Evolutionary conservation across 1,140 invertebrate genomes (phyloP), one percentile per base, ranked within the genome.

Genomic region (Portunus trituberculatus): DNA sequence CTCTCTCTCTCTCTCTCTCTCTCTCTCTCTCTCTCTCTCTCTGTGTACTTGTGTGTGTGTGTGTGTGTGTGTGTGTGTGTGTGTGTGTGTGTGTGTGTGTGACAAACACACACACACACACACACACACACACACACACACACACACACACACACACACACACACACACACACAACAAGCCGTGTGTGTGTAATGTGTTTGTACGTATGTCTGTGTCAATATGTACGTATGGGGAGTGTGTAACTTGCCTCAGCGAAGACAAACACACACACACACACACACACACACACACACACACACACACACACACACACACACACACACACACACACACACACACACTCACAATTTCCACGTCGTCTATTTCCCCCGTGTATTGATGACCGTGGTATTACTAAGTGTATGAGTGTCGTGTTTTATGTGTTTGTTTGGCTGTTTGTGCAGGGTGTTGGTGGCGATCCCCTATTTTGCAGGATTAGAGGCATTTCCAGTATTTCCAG

Each of bases 101-200:
- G 12, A 59, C 76, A 31, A 32, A 76, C 76, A 92, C 67, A 67
- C 76, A 92, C 76, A 92, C 76, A 92, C 32, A 76, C 67, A 92
- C 32, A 92, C 76, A 92, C 32, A 92, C 76, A 82, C 6, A 92
- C 32, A 32, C 76, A 82, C 16, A 82, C 76, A 82, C n/a, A 32
- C 29, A 32, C 76, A 92, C 76, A 92, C 76, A 92, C 32, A 76
- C 67, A 92, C 32, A 92, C 76, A 92, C 32, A 92, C 76, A 82
- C 6, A 92, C 32, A 32, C 76, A 82, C 16, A 82, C 32, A 32
- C 31, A 32, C 29, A 32, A 32, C 31, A 12, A 89, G 31, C 31
- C 45, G 25, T 25, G 45, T 89, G 45, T 89, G 45, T 31, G 25
- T 89, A 32, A n/a, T 12, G 7, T 32, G 8, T 31, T 88, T 25